A percentile compares a stretch with the other conserved stretches of the same genome.
phyloP scores from a whole-genome alignment of 2,888 invertebrate species.

The Mechanitis mazaeus region DNA sequence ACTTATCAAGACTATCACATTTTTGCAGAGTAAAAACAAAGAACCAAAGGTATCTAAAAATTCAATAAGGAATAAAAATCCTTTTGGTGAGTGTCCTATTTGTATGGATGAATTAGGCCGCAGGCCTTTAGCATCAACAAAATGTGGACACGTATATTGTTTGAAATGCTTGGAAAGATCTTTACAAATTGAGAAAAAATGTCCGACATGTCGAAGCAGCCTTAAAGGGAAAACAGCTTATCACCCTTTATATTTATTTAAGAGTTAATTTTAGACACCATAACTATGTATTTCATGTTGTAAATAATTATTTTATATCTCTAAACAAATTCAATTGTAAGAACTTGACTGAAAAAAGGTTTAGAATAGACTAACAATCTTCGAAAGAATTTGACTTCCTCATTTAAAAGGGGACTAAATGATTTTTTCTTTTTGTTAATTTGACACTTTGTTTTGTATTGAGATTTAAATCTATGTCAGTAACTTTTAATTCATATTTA shows the following conservation, averaged over 20 bases:
- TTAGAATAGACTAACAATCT: too few relatives aligned
- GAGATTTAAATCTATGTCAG: too few relatives aligned
- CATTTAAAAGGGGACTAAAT: too few relatives aligned
- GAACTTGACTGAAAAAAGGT: too few relatives aligned
- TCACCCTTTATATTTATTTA: conserved; percentile 40
- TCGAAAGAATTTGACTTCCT: too few relatives aligned
- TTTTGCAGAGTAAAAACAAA: conserved; percentile 2
- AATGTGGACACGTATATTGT: conserved; percentile 61
- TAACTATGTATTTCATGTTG: background rate
- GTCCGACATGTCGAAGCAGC: conserved; percentile 49
- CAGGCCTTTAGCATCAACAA: conserved; percentile 52
- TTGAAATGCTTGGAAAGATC: conserved; percentile 42
- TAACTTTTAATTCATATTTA: too few relatives aligned
- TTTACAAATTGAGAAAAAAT: conserved; percentile 40
- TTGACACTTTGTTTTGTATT: too few relatives aligned
- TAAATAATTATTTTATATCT: background rate
- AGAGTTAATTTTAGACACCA: background rate
- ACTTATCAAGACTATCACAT: background rate
- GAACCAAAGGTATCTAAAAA: conserved; percentile 1
- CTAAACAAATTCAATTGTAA: too few relatives aligned
- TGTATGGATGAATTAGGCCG: conserved; percentile 52
- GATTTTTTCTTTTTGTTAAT: too few relatives aligned
- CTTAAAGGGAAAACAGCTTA: conserved; percentile 43
- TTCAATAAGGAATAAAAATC: conserved; percentile 11
- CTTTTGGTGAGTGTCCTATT: conserved; percentile 51